phyloP scores from a whole-genome alignment of 2,113 vertebrate species.

The Parotia lawesii region DNA sequence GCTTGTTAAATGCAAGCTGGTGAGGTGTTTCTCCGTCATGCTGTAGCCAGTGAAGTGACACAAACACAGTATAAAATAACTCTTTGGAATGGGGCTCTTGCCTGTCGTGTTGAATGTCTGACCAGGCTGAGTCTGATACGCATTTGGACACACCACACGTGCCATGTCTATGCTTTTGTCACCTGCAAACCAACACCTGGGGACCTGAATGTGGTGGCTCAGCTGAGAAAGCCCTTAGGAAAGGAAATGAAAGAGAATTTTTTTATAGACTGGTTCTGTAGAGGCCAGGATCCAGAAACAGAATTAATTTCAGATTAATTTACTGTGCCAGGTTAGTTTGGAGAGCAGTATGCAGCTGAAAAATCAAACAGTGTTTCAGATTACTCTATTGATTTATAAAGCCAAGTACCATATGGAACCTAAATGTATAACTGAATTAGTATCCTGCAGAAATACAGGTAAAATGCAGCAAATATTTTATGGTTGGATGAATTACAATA shows the following conservation, averaged over 20 bases:
- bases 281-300: neutral
- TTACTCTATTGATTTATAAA: neutral
- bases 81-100: neutral
- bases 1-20: neutral
- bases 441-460: neutral
- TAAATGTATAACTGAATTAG: neutral
- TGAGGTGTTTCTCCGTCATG: neutral
- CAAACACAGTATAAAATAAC: neutral
- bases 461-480: neutral
- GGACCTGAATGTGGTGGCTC: neutral
- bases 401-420: neutral
- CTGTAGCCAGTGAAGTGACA: neutral
- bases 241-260: neutral
- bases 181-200: neutral
- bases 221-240: neutral
- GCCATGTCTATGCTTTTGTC: neutral
- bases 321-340: neutral
- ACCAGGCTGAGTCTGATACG: neutral
- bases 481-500: neutral
- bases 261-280: neutral
- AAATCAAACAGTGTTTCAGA: neutral
- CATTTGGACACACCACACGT: fast-evolving
- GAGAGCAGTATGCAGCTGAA: neutral
- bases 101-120: neutral
- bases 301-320: neutral